These are phyloP conservation scores for Phymanthus crucifer DNA, from an alignment of 92 coral and sea anemone genomes.

Conservation along the genomic window DNA sequence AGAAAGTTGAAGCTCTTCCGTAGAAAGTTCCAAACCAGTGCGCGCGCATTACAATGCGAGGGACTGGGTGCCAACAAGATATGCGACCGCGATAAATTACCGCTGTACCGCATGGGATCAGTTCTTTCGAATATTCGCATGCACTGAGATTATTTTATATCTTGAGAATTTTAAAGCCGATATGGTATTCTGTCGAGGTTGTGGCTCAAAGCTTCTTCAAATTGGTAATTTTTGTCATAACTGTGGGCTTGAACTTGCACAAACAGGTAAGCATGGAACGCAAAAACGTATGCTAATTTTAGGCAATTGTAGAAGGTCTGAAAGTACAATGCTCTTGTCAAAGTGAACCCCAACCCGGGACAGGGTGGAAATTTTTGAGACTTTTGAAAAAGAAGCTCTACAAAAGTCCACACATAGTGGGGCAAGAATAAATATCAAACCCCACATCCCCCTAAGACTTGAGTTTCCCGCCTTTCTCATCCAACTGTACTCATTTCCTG, in stretches of 20 bases:
- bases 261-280: conserved; percentile 15
- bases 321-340: background rate
- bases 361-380: background rate
- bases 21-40: background rate
- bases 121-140: background rate
- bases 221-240: background rate
- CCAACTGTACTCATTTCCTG: background rate
- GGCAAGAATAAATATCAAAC: background rate
- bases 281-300: background rate
- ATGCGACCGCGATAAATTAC: background rate
- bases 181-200: background rate
- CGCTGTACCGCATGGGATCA: background rate
- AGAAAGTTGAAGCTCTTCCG: background rate
- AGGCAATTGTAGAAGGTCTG: background rate
- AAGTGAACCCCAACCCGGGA: background rate
- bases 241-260: background rate
- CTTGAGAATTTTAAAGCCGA: background rate
- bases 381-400: background rate
- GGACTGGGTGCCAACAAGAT: background rate
- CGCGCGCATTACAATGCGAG: background rate
- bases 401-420: background rate
- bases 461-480: background rate
- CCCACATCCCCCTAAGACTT: background rate
- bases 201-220: conserved; percentile 6
- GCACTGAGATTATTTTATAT: background rate